Evolutionary conservation across 2,797 vertebrate genomes (phyloP), one percentile per base, ranked within the genome.

Genomic region (Darevskia mixta): DNA sequence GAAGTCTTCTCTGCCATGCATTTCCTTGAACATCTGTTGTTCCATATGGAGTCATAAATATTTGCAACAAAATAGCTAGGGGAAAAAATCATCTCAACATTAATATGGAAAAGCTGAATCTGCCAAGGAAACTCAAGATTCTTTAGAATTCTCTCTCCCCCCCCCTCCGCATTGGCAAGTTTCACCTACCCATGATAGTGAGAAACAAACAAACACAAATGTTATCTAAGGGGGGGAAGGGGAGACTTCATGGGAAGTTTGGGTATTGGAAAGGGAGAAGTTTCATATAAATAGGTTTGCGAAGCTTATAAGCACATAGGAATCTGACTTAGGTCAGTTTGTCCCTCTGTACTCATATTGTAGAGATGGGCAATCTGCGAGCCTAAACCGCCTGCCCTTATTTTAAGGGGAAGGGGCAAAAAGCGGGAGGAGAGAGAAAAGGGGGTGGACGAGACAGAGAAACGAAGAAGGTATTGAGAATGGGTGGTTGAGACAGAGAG

Each of bases 1-100:
- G 92, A 96, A 96, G 93, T 95, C 95, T 95, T 93, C 92, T 93
- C 93, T 95, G 94, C 91, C 92, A 83, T 96, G 90, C 92, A 91
- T 96, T 93, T 95, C 89, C 92, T 94, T 95, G 92, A 95, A 95
- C 94, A 97, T 96, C 93, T 97, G 95, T 90, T 94, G 92, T 92
- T 94, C 95, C 95, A 96, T 96, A 96, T 96, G 94, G 93, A 96
- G 92, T 94, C 95, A 95, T 96, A 96, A 97, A 97, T 97, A 97
- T 97, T 96, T 96, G 92, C 95, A 95, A 94, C 91, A 95, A 96
- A 96, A 95, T 95, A 95, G 90, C 95, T 90, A 93, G 87, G 94
- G 91, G 93, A 86, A 94, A 89, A 94, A 96, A 91, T 93, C 91
- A 96, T 96, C 94, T 95, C 90, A 94, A 92, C 93, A 95, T 95